Percentiles rank a stretch among this genome's conserved stretches.
Evolutionary conservation across 2,797 vertebrate species (phyloP).

Genomic region (Darevskia mixta): DNA sequence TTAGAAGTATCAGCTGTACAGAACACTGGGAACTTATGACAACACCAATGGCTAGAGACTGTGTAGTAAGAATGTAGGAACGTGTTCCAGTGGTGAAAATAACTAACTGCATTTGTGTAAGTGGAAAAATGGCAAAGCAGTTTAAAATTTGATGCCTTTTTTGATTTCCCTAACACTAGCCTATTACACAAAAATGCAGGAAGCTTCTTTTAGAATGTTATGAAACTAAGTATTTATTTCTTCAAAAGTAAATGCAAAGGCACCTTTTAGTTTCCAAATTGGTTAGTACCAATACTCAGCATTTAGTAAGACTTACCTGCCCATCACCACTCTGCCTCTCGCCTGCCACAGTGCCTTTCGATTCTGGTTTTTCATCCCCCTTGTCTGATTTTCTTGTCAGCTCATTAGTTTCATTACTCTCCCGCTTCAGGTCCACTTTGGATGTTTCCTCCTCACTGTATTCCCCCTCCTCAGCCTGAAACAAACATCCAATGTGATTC

Average conservation of each 20-base stretch:
- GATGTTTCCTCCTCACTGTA: slow-evolving; percentile 89
- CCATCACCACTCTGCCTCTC: slow-evolving; percentile 97
- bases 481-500: slow-evolving; percentile 23
- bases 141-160: neutral
- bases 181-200: neutral
- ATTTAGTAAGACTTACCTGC: slow-evolving; percentile 83
- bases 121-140: neutral
- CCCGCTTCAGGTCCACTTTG: slow-evolving; percentile 79
- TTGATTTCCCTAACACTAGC: neutral
- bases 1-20: neutral
- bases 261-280: neutral
- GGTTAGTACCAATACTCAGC: neutral
- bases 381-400: slow-evolving; percentile 74
- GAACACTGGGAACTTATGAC: neutral
- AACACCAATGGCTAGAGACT: neutral
- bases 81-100: neutral
- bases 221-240: neutral
- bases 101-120: neutral
- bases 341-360: slow-evolving; percentile 88
- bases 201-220: neutral
- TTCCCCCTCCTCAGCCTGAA: slow-evolving; percentile 85
- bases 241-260: neutral
- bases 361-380: slow-evolving; percentile 82
- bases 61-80: neutral
- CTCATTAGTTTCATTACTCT: slow-evolving; percentile 79